phyloP scores from a whole-genome alignment of 2,888 invertebrate species.

The Acrobasis suavella region DNA sequence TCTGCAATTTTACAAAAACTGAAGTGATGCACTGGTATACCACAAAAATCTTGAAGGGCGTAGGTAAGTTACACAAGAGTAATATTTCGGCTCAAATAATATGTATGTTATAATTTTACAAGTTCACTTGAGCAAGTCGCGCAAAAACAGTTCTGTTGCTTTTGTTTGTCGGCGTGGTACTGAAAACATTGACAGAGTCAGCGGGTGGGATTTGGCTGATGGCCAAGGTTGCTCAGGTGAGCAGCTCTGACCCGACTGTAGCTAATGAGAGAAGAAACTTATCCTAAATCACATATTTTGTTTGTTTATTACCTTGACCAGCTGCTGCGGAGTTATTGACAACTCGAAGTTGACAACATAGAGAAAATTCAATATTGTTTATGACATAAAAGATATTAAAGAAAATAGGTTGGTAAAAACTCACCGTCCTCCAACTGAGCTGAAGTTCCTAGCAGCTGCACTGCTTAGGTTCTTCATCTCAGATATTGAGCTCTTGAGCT shows the following conservation, averaged over 20 bases:
- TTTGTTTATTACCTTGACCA: constrained; percentile 11
- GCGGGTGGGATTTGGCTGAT: constrained; percentile 70
- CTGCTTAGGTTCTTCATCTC: constrained; percentile 90
- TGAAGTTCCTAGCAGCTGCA: constrained; percentile 70
- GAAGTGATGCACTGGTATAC: neutral
- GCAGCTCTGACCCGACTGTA: constrained; percentile 59
- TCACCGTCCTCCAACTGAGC: constrained; percentile 43
- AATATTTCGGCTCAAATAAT: constrained; percentile 28
- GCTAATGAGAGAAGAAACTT: constrained; percentile 52
- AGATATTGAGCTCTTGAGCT: constrained; percentile 91
- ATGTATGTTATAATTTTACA: constrained; percentile 31
- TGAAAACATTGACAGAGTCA: constrained; percentile 71
- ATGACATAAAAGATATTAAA: constrained; percentile 19
- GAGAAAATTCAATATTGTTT: neutral
- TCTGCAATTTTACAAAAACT: constrained; percentile 57
- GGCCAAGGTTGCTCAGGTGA: constrained; percentile 80
- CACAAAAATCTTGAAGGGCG: neutral
- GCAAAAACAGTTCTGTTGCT: constrained; percentile 64
- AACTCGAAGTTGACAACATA: no score
- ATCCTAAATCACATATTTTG: constrained; percentile 35
- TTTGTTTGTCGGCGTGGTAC: constrained; percentile 77
- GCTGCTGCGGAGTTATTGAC: constrained; percentile 3
- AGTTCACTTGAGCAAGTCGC: constrained; percentile 42
- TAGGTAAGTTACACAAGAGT: constrained; percentile 19
- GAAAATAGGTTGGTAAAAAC: neutral